Base-by-base conservation (phyloP, 2,888 invertebrate genomes). In the Neoitamus cyanurus region DNA sequence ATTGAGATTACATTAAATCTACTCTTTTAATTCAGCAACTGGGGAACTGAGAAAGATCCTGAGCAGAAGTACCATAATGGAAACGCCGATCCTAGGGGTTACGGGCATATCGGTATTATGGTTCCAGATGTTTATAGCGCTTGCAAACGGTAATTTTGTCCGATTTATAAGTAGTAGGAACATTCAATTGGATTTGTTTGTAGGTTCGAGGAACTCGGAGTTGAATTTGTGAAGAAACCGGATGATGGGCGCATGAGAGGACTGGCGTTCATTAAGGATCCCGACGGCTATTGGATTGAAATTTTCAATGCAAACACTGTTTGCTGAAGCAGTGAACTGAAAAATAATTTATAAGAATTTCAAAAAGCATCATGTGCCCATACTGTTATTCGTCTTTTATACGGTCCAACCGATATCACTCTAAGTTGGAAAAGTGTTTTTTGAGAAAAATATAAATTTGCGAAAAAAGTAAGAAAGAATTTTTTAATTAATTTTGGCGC, bases 261-360 rank as follows among this genome's bases (percentile, higher is more conserved):
- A 0, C 92, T 98, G 73, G 98, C 98, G 1, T 98, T 98, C 90
- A 97, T 98, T 85, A 96, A 97, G 88, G 98, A 98, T 90, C 98
- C 98, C 0, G 98, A 98, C 90, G 98, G 97, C 36, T 98, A 98
- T 90, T 98, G 98, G 98, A 98, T 98, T 88, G 98, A 98, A 90
- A 97, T 98, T 85, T 94, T 97, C 88, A 94, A 93, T 87, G 90
- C 93, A 83, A 87, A 90, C 87, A 87, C 88, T 70, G 89, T 91
- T 85, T 87, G 87, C 25, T 58, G 58, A 58, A 42, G 15, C 42
- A n/a, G 1, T n/a, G n/a, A 0, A n/a, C 42, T 4, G 42, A 1
- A 42, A 6, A n/a, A n/a, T n/a, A n/a, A n/a, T n/a, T n/a, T 42
- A 3, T 42, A 42, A n/a, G 42, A n/a, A 5, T 11, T 42, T 42